Conservation (phyloP, 2,113 vertebrate genomes). For the Alces alces region DNA sequence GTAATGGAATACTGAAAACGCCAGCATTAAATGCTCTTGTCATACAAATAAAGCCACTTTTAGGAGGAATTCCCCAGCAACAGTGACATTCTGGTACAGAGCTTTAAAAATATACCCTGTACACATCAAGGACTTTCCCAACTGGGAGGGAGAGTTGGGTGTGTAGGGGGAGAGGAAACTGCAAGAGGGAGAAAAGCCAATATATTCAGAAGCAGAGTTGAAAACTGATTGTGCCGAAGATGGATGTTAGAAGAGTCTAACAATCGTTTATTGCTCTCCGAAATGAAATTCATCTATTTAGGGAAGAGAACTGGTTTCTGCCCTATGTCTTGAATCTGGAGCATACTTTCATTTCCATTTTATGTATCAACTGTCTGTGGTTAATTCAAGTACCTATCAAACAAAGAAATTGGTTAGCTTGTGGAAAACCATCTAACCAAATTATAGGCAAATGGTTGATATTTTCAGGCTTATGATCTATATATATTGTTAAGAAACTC, state of each 20-base stretch:
- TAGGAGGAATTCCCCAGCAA: slow-evolving; percentile 35
- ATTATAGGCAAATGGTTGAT: background rate
- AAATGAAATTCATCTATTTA: background rate
- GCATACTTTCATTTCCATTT: background rate
- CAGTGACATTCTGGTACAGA: background rate
- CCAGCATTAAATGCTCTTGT: background rate
- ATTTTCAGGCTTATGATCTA: background rate
- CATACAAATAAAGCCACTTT: background rate
- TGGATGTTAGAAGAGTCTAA: background rate
- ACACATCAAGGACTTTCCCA: slow-evolving; percentile 31
- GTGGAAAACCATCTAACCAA: background rate
- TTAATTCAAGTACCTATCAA: background rate
- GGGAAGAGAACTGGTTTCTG: background rate
- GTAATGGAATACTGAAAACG: background rate
- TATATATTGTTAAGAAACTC: background rate
- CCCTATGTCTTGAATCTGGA: background rate
- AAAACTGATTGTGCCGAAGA: background rate
- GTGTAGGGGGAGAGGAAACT: background rate
- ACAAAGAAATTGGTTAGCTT: background rate
- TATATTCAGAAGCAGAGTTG: background rate
- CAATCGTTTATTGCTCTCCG: background rate
- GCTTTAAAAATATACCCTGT: slow-evolving; percentile 33
- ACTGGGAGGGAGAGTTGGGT: background rate
- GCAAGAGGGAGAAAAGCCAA: background rate
- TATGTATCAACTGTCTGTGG: background rate